These are phyloP conservation scores for Rotaria macrura DNA, from an alignment of 2,888 invertebrate genomes.

Conservation along the genomic window DNA sequence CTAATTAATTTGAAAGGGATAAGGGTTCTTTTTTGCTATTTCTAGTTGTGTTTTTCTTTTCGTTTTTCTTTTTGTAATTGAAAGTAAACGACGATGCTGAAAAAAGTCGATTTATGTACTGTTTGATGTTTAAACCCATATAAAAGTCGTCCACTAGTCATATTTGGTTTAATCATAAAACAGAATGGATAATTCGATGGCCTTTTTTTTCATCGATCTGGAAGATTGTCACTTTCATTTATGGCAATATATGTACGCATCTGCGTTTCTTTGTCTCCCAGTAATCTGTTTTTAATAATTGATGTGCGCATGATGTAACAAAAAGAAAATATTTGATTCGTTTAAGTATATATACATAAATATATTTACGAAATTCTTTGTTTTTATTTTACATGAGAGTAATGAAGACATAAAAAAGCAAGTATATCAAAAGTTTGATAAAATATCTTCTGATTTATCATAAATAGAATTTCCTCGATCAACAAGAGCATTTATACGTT, in stretches of 20 bases:
- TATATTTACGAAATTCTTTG: neutral
- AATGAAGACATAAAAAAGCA: constrained; percentile 24
- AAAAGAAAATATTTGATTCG: too few species aligned
- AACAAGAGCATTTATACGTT: neutral
- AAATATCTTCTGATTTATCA: constrained; percentile 60
- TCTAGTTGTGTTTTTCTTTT: neutral
- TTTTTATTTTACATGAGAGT: constrained; percentile 16
- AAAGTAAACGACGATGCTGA: neutral
- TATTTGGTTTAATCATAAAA: neutral
- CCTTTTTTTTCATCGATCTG: neutral
- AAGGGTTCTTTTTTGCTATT: neutral
- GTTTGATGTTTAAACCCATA: neutral
- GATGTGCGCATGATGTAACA: too few species aligned
- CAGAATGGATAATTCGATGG: neutral
- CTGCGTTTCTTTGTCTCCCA: too few species aligned
- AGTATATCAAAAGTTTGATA: constrained; percentile 50
- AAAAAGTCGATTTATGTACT: neutral
- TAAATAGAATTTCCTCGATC: neutral
- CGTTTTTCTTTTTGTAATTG: neutral
- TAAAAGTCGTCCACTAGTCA: neutral
- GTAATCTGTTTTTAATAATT: too few species aligned
- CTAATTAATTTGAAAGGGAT: neutral
- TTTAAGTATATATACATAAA: too few species aligned
- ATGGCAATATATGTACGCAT: neutral
- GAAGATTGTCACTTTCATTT: neutral